Conservation (phyloP, 2,797 vertebrate genomes). For the Hydrophis major region DNA sequence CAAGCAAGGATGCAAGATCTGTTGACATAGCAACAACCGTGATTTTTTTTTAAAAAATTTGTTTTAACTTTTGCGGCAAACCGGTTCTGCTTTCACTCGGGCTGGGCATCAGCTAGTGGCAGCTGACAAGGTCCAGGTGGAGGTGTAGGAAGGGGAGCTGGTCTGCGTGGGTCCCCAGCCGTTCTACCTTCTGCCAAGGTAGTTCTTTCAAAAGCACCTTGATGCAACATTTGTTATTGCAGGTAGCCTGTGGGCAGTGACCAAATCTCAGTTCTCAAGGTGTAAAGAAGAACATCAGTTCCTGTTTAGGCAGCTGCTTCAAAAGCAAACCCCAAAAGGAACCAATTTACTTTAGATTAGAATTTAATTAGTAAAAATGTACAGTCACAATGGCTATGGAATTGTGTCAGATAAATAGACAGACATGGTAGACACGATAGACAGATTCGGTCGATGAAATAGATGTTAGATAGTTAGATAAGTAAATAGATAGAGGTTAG, state of each 20-base stretch:
- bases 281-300: constrained; percentile 5
- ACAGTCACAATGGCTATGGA: background rate
- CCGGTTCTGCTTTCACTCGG: background rate
- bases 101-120: background rate
- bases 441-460: too few species aligned
- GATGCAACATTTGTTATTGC: constrained; percentile 36
- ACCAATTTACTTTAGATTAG: background rate
- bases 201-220: background rate
- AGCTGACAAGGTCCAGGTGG: background rate
- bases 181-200: constrained; percentile 33
- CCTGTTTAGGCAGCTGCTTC: background rate
- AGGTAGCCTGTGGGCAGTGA: background rate
- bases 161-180: constrained; percentile 21
- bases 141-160: accelerated
- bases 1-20: background rate
- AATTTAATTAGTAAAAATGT: background rate
- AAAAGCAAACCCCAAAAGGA: background rate
- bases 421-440: too few species aligned
- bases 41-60: background rate
- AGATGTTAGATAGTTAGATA: too few species aligned
- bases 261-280: background rate
- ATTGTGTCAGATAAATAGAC: background rate
- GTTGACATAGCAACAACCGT: accelerated
- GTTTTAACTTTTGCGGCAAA: background rate
- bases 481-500: too few species aligned